phyloP scores from a whole-genome alignment of 92 coral and sea anemone species.

The Paragorgia papillata region DNA sequence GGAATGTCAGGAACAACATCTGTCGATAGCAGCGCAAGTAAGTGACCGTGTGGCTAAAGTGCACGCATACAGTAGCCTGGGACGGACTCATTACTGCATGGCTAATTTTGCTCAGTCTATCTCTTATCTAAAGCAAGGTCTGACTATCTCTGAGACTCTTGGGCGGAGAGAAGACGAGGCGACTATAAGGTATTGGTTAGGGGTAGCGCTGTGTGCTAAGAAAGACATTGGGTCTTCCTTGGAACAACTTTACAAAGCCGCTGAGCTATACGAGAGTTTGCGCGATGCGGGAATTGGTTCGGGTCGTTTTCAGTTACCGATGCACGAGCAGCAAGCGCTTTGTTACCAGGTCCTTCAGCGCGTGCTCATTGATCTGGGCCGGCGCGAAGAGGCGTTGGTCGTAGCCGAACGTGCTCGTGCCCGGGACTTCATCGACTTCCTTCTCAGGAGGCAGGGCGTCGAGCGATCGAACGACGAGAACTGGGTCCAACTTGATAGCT shows the following conservation, averaged over 20 bases:
- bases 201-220: conserved; percentile 81
- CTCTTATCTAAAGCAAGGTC: conserved; percentile 82
- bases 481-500: conserved; percentile 48
- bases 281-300: conserved; percentile 82
- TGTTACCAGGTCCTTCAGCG: conserved; percentile 88
- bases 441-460: conserved; percentile 76
- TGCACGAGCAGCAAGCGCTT: conserved; percentile 90
- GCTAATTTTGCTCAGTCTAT: conserved; percentile 85
- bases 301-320: conserved; percentile 82
- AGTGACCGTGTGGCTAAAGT: conserved; percentile 80
- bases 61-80: conserved; percentile 85
- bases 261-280: conserved; percentile 79
- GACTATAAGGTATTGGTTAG: conserved; percentile 77
- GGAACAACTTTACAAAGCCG: conserved; percentile 80
- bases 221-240: conserved; percentile 75
- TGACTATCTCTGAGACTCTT: conserved; percentile 76
- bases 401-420: conserved; percentile 94
- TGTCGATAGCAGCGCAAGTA: conserved; percentile 81
- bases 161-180: conserved; percentile 94
- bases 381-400: conserved; percentile 85
- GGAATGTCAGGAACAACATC: conserved; percentile 85
- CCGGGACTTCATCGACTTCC: conserved; percentile 84
- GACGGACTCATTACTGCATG: conserved; percentile 82
- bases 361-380: conserved; percentile 81
- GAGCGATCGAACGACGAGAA: conserved; percentile 51